These are phyloP conservation scores for Sparidentex hasta DNA, from an alignment of 2,797 vertebrate genomes.

Conservation along the genomic window DNA sequence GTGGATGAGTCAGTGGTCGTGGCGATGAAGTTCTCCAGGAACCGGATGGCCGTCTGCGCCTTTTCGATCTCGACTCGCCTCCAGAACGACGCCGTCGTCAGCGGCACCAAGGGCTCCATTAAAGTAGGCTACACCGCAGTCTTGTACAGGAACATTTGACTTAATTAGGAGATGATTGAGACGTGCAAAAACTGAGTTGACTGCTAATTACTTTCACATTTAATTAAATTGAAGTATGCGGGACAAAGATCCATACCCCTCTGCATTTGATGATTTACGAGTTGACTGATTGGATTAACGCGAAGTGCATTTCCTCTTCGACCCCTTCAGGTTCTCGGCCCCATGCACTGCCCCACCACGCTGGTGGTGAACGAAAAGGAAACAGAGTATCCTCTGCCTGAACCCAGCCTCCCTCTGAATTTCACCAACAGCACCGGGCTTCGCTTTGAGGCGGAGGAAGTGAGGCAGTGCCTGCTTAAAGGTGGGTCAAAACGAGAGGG, in stretches of 20 bases:
- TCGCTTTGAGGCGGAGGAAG: constrained; percentile 85
- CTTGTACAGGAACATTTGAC: constrained; percentile 27
- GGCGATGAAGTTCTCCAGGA: constrained; percentile 85
- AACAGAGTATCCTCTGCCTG: constrained; percentile 71
- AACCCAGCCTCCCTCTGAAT: constrained; percentile 74
- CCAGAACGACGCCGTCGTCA: constrained; percentile 79
- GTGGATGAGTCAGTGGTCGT: constrained; percentile 85
- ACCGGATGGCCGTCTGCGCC: constrained; percentile 79
- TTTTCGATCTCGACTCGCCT: constrained; percentile 78
- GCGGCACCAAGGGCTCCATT: constrained; percentile 82
- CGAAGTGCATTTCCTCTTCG: neutral
- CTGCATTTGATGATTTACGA: constrained; percentile 21
- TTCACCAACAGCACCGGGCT: constrained; percentile 82
- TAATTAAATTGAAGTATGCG: constrained; percentile 45
- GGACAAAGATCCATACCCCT: constrained; percentile 12
- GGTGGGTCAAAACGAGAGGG: constrained; percentile 71
- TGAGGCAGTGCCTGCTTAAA: constrained; percentile 83
- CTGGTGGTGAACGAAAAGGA: constrained; percentile 72
- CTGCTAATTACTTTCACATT: constrained; percentile 53
- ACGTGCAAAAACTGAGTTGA: constrained; percentile 22
- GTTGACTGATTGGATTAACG: constrained; percentile 14
- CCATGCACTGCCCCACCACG: constrained; percentile 80
- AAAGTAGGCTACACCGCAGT: constrained; percentile 71
- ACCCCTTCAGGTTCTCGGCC: constrained; percentile 64
- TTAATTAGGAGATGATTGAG: constrained; percentile 60